Percentiles rank a stretch among this genome's conserved stretches.
Evolutionary conservation across 2,888 invertebrate genomes (phyloP).

Genomic region (Furcula furcula): DNA sequence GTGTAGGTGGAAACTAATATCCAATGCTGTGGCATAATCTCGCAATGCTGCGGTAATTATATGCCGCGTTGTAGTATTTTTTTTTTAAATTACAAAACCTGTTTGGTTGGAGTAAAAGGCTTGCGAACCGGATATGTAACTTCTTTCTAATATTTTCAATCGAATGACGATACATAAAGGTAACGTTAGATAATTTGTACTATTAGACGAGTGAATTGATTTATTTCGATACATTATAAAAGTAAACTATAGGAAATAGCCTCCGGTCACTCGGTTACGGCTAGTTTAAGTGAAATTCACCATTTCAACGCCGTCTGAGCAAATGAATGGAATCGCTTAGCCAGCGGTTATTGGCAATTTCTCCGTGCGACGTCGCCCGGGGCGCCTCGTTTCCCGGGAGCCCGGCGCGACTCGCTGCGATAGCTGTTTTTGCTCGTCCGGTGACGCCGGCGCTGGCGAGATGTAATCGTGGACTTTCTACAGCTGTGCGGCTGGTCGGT

Average conservation of each 20-base stretch:
- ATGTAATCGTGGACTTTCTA: slow-evolving; percentile 80
- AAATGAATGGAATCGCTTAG: slow-evolving; percentile 62
- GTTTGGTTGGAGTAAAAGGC: slow-evolving; percentile 37
- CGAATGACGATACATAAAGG: slow-evolving; percentile 34
- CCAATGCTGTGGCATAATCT: slow-evolving; percentile 5
- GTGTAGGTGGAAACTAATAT: slow-evolving; percentile 5
- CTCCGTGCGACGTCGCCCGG: slow-evolving; percentile 54
- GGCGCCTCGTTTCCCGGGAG: slow-evolving; percentile 72
- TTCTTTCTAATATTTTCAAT: slow-evolving; percentile 41
- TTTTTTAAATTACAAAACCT: slow-evolving; percentile 13
- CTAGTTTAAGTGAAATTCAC: slow-evolving; percentile 57
- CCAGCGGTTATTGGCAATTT: slow-evolving; percentile 61
- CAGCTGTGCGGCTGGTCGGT: slow-evolving; percentile 69
- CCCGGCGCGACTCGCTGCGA: slow-evolving; percentile 50
- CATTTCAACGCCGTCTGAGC: slow-evolving; percentile 47
- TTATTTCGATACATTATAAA: slow-evolving; percentile 42
- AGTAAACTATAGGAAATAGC: slow-evolving; percentile 39
- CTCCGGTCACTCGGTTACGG: slow-evolving; percentile 40
- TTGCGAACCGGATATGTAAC: slow-evolving; percentile 42
- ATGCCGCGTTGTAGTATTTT: slow-evolving; percentile 6
- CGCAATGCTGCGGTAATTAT: slow-evolving; percentile 5
- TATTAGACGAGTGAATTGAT: slow-evolving; percentile 34
- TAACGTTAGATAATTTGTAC: slow-evolving; percentile 42
- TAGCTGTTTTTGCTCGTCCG: slow-evolving; percentile 74
- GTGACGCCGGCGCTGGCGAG: slow-evolving; percentile 55